These are phyloP conservation scores for Leucoma salicis DNA, from an alignment of 2,888 invertebrate species.

Conservation along the genomic window DNA sequence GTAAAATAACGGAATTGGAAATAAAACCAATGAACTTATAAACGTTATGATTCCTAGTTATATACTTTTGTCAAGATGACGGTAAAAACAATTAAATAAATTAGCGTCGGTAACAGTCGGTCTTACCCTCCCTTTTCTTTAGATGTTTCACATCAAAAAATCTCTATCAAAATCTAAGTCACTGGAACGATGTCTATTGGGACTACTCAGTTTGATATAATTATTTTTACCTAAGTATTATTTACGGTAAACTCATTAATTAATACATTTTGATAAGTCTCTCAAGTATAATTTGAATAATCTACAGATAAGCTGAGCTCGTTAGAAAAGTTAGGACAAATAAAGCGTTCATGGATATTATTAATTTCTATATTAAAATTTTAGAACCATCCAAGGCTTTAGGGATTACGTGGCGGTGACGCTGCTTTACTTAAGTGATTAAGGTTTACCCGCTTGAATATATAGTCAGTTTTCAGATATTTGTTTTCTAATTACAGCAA, in stretches of 20 bases:
- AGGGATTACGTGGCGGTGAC: conserved; percentile 38
- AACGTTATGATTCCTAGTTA: too few relatives aligned
- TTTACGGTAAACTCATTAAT: conserved; percentile 22
- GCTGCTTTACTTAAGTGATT: conserved; percentile 28
- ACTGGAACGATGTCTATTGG: too few relatives aligned
- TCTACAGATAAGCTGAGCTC: conserved; percentile 43
- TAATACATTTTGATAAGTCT: conserved; percentile 30
- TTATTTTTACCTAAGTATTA: conserved; percentile 15
- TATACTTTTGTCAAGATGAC: too few relatives aligned
- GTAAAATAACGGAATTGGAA: too few relatives aligned
- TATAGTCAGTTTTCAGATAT: conserved; percentile 19
- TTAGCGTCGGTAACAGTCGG: too few relatives aligned
- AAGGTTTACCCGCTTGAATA: conserved; percentile 28
- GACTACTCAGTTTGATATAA: too few relatives aligned
- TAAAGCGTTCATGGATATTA: conserved; percentile 30
- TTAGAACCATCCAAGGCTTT: conserved; percentile 46
- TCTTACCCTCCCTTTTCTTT: too few relatives aligned
- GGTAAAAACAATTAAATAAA: too few relatives aligned
- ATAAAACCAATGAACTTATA: too few relatives aligned
- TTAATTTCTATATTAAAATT: conserved; percentile 50
- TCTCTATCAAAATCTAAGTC: too few relatives aligned
- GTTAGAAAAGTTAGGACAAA: conserved; percentile 45
- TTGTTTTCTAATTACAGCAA: conserved; percentile 29
- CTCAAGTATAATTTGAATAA: conserved; percentile 42
- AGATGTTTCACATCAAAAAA: too few relatives aligned